Percentiles rank a stretch among this genome's conserved stretches.
Conservation (phyloP, 2,113 vertebrate species). For the Grus americana region DNA sequence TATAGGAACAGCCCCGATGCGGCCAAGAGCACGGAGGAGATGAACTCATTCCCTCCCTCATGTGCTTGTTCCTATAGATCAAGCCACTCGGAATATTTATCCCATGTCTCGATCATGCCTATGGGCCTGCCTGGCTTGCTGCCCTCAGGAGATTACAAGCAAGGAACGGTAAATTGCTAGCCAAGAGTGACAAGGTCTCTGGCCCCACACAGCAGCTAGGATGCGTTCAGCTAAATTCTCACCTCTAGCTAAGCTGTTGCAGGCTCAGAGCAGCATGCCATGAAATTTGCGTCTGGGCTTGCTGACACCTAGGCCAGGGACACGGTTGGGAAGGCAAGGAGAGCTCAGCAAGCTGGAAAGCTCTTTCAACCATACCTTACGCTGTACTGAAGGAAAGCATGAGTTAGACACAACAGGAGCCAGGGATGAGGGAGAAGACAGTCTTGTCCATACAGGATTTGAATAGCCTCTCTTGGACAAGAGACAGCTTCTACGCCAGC, state of each 20-base stretch:
- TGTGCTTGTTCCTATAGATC: background rate
- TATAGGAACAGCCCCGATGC: background rate
- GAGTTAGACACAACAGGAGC: background rate
- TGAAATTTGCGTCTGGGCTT: background rate
- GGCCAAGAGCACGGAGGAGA: background rate
- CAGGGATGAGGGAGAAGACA: background rate
- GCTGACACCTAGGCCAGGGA: background rate
- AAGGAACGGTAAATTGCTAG: background rate
- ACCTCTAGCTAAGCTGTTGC: background rate
- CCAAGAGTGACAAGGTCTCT: background rate
- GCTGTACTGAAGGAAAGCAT: fast-evolving
- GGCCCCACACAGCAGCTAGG: background rate
- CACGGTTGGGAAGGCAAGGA: background rate
- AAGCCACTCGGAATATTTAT: background rate
- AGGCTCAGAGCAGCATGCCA: fast-evolving
- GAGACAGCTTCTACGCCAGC: background rate
- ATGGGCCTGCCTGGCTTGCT: background rate
- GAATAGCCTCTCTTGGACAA: background rate
- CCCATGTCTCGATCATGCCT: background rate
- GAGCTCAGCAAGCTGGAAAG: background rate
- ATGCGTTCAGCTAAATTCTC: background rate
- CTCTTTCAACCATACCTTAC: background rate
- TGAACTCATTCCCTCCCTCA: background rate
- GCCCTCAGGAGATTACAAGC: background rate
- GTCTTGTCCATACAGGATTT: background rate